Base-by-base conservation (phyloP, 2,888 invertebrate genomes). In the Parascotia fuliginaria region DNA sequence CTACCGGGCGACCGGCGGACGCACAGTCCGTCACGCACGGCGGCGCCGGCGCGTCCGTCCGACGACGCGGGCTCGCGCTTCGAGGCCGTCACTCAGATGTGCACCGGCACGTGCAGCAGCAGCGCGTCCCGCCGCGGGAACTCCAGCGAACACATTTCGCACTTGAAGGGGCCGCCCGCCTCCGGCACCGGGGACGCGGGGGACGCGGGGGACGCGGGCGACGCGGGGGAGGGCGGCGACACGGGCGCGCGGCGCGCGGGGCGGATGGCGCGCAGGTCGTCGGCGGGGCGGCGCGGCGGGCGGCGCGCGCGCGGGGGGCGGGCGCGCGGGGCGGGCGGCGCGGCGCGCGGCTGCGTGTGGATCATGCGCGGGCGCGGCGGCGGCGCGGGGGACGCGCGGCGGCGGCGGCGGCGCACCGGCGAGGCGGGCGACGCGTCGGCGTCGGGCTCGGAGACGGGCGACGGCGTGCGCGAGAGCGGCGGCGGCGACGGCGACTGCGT, bases 111-210 rank as follows among this genome's bases (percentile, higher is more conserved):
- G 85, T 97, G 97, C 0, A 90, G 77, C 45, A 95, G 92, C 56
- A 97, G 85, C 60, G 96, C 96, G 41, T 95, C 95, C 41, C 96
- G 94, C 58, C 95, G 95, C 7, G 94, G 89, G 83, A 97, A 97
- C 65, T 95, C 94, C 38, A 95, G 94, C 44, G 95, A 94, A 81
- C 97, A 97, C 96, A 97, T 96, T 82, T 96, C 96, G 78, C 97
- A 97, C 64, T 95, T 95, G 84, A 94, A 96, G 33, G 95, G 94
- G 46, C 76, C 92, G 68, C 87, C 94, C 48, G 93, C 92, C 11
- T 87, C 79, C 0, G 86, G 38, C 50, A 44, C 38, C 12, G 42
- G 19, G 28, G 53, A 13, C 41, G 60, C n/a, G 14, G 42, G 22
- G 27, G 58, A 2, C 36, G 40, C 33, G 16, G 58, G 15, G 22